Conservation (phyloP, 1,140 invertebrate genomes). For the Hermetia illucens region DNA sequence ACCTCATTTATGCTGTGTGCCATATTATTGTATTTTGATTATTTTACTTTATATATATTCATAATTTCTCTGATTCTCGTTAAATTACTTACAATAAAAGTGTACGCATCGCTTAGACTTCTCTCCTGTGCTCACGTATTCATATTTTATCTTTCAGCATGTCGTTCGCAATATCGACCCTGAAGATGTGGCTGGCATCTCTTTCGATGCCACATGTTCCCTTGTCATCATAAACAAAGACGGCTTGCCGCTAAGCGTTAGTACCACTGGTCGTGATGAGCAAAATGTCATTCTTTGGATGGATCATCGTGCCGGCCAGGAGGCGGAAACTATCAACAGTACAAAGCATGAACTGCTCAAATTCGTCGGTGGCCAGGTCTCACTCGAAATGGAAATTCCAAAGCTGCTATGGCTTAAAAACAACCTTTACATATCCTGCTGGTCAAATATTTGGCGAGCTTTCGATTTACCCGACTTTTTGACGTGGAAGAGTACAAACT, state of each 20-base stretch:
- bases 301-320: conserved; percentile 78
- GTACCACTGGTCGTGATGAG: conserved; percentile 46
- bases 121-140: no score
- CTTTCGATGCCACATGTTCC: conserved; percentile 94
- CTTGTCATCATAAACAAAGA: conserved; percentile 65
- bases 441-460: conserved; percentile 53
- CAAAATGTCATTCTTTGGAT: conserved; percentile 94
- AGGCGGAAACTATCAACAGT: conserved; percentile 72
- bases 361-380: conserved; percentile 83
- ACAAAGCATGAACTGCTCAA: conserved; percentile 60
- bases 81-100: no score
- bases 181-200: conserved; percentile 60
- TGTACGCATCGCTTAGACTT: no score
- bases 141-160: no score
- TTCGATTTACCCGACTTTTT: conserved; percentile 92
- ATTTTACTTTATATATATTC: no score
- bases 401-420: conserved; percentile 92
- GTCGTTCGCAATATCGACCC: conserved; percentile 40
- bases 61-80: no score
- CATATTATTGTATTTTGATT: no score
- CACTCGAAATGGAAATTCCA: conserved; percentile 88
- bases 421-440: conserved; percentile 50
- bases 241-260: conserved; percentile 58
- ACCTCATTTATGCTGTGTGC: no score
- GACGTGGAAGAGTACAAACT: conserved; percentile 79